A percentile compares a stretch with the other conserved stretches of the same genome.
These are phyloP conservation scores for Chaetoderma sp. DNA, from an alignment of 2,888 invertebrate species.

Conservation along the genomic window DNA sequence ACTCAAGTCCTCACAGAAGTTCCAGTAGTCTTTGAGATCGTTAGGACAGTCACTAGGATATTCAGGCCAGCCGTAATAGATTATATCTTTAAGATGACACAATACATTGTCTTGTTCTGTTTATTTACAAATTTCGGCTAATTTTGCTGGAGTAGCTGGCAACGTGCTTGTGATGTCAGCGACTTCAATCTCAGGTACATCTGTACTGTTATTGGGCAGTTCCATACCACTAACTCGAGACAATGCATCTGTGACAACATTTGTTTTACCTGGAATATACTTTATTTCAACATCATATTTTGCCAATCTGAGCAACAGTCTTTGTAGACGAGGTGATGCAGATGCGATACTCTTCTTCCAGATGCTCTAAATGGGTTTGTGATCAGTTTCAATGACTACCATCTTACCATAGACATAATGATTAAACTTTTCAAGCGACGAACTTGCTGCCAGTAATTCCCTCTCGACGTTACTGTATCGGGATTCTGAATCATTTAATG, in stretches of 20 bases:
- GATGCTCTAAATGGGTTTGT: constrained; percentile 33
- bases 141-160: constrained; percentile 8
- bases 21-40: constrained; percentile 15
- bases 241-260: constrained; percentile 32
- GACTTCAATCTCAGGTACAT: too few relatives aligned
- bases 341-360: constrained; percentile 14
- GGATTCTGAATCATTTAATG: constrained; percentile 17
- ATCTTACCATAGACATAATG: constrained; percentile 23
- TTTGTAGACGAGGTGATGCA: constrained; percentile 29
- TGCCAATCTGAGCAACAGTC: constrained; percentile 30
- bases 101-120: neutral
- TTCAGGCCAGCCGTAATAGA: constrained; percentile 10
- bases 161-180: too few relatives aligned
- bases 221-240: constrained; percentile 15
- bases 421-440: constrained; percentile 25
- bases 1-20: constrained; percentile 1
- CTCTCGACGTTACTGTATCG: constrained; percentile 31
- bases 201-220: too few relatives aligned
- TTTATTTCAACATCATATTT: constrained; percentile 24
- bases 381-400: constrained; percentile 21
- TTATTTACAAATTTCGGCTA: neutral
- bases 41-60: neutral
- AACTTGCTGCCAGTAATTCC: constrained; percentile 33
- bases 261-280: constrained; percentile 31
- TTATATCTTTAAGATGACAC: constrained; percentile 9